Percentiles rank a stretch among this genome's conserved stretches.
phyloP scores from a whole-genome alignment of 2,113 vertebrate genomes.

The Rhombomys opimus region DNA sequence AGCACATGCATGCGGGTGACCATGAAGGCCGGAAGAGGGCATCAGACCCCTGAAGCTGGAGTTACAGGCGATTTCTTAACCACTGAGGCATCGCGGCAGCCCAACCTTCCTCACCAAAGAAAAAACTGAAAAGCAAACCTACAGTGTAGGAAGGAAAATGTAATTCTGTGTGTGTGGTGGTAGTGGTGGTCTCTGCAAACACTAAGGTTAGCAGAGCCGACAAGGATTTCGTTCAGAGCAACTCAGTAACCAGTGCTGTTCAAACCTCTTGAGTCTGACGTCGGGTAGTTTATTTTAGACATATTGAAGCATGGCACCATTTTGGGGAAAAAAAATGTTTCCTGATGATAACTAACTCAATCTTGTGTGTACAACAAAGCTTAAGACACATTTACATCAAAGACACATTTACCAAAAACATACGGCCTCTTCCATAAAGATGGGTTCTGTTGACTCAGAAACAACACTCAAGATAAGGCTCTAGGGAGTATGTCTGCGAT shows the following conservation, averaged over 20 bases:
- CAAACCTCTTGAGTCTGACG: not conserved
- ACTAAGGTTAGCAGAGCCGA: not conserved
- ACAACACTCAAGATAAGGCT: not conserved
- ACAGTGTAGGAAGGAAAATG: not conserved
- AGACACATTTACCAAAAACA: not conserved
- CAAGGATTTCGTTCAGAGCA: not conserved
- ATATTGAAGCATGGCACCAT: not conserved
- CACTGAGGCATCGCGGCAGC: not conserved
- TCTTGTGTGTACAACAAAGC: not conserved
- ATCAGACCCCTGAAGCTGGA: not conserved
- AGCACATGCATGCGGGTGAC: not conserved
- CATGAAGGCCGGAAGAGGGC: not conserved
- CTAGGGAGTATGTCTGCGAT: not conserved
- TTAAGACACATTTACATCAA: not conserved
- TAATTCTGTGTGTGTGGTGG: not conserved
- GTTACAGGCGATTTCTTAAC: not conserved
- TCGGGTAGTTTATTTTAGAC: not conserved
- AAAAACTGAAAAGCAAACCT: conserved; percentile 13
- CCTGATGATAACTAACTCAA: not conserved
- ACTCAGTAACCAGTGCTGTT: not conserved
- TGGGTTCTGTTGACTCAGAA: too few species aligned
- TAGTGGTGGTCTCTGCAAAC: not conserved
- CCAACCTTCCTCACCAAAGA: not conserved
- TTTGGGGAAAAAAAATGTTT: not conserved
- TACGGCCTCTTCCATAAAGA: too few species aligned